phyloP scores from a whole-genome alignment of 2,797 vertebrate species.

The Pelochelys cantorii region DNA sequence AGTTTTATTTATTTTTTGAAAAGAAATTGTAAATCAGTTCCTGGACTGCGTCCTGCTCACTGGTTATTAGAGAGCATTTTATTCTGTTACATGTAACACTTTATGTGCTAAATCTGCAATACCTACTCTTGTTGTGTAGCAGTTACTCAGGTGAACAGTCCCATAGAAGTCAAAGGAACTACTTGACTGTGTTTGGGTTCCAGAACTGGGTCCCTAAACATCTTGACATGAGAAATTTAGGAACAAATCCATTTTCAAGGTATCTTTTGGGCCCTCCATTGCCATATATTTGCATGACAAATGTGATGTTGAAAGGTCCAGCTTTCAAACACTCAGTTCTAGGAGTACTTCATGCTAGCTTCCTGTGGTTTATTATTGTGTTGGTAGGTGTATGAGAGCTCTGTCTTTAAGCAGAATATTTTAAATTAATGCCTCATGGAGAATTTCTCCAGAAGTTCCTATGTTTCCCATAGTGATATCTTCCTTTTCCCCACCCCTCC shows the following conservation, averaged over 20 bases:
- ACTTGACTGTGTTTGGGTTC: background rate
- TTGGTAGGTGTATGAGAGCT: background rate
- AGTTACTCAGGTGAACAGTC: background rate
- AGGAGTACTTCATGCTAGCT: background rate
- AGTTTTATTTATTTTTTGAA: background rate
- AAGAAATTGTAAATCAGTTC: background rate
- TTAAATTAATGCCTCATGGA: background rate
- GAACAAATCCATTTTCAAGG: background rate
- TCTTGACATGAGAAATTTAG: background rate
- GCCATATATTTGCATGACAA: background rate
- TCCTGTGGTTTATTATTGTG: background rate
- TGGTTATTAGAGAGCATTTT: background rate
- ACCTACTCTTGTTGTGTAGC: background rate
- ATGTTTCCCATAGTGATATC: background rate
- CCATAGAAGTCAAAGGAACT: background rate
- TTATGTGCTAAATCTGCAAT: background rate
- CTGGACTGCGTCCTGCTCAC: background rate
- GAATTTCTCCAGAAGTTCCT: background rate
- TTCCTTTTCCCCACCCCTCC: background rate
- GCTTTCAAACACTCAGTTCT: conserved; percentile 9
- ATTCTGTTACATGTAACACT: background rate
- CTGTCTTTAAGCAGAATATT: background rate
- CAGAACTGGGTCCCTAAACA: background rate
- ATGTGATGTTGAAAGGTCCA: background rate
- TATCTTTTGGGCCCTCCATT: background rate